These are phyloP conservation scores for Enteromius unitaeniatus DNA, from an alignment of 2,797 vertebrate species.

Conservation along the genomic window DNA sequence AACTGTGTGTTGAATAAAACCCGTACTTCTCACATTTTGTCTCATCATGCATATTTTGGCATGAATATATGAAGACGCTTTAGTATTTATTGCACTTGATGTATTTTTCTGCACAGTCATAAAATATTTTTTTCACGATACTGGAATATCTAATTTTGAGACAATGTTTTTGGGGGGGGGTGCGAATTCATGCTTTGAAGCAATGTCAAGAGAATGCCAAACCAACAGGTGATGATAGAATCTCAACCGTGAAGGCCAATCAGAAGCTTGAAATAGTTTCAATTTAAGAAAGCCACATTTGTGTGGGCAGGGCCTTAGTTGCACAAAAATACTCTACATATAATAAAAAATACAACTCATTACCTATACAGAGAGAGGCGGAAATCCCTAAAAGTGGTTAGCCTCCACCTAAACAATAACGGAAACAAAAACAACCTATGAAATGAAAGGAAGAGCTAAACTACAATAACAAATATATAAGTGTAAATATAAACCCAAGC, in stretches of 20 bases:
- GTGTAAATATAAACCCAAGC: background rate
- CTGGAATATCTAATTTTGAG: background rate
- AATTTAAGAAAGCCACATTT: too few relatives aligned
- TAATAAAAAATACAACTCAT: too few relatives aligned
- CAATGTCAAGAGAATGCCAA: too few relatives aligned
- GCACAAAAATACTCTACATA: too few relatives aligned
- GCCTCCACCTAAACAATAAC: background rate
- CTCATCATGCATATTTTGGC: background rate
- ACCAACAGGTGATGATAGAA: too few relatives aligned
- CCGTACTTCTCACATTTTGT: background rate
- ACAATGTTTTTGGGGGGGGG: too few relatives aligned
- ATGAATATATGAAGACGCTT: background rate
- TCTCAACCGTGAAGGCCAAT: too few relatives aligned
- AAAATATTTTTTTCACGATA: background rate
- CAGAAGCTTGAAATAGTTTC: too few relatives aligned
- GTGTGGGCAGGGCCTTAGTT: too few relatives aligned
- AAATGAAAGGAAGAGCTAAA: background rate
- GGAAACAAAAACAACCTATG: background rate
- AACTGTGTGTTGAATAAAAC: background rate
- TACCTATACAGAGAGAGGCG: too few relatives aligned
- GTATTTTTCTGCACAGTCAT: background rate
- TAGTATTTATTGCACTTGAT: background rate
- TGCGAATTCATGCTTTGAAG: too few relatives aligned
- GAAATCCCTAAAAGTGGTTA: background rate
- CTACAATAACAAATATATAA: background rate